A percentile compares a stretch with the other conserved stretches of the same genome.
Conservation (phyloP, 2,888 invertebrate species). For the Synanthedon tipuliformis region DNA sequence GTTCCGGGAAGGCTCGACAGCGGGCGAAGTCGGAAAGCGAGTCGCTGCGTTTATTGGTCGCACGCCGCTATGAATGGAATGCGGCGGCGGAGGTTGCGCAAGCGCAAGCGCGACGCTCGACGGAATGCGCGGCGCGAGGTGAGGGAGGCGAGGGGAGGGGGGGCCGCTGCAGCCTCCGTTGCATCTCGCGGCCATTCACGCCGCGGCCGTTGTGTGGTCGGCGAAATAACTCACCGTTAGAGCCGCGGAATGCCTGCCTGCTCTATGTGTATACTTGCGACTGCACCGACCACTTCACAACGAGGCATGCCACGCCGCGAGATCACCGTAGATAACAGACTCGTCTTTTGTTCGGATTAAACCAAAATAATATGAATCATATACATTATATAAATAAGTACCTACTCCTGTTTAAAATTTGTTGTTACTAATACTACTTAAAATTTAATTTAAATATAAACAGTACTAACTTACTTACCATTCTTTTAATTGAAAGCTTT, state of each 20-base stretch:
- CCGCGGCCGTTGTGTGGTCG: slow-evolving; percentile 41
- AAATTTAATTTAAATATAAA: too few relatives aligned
- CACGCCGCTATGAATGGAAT: slow-evolving; percentile 64
- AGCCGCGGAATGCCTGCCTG: slow-evolving; percentile 57
- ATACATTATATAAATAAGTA: too few relatives aligned
- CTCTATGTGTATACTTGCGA: slow-evolving; percentile 51
- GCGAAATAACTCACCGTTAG: slow-evolving; percentile 68
- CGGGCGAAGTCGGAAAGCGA: slow-evolving; percentile 11
- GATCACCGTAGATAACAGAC: slow-evolving; percentile 25
- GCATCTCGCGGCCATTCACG: slow-evolving; percentile 67
- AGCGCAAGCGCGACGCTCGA: slow-evolving; percentile 37
- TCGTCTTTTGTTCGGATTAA: too few relatives aligned
- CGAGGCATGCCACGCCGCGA: slow-evolving; percentile 27
- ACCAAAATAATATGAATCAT: too few relatives aligned
- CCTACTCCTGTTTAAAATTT: too few relatives aligned
- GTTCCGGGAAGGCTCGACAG: slow-evolving; percentile 30
- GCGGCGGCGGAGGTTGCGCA: slow-evolving; percentile 63
- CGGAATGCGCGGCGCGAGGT: slow-evolving; percentile 4
- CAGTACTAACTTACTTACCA: too few relatives aligned
- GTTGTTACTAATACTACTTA: too few relatives aligned
- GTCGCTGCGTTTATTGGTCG: slow-evolving; percentile 16
- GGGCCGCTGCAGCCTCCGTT: slow-evolving; percentile 49
- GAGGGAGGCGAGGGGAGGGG: slow-evolving; percentile 26
- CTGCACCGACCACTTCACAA: slow-evolving; percentile 17
- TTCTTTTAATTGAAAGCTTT: too few relatives aligned